These are phyloP conservation scores for Galbula dea DNA, from an alignment of 2,113 vertebrate species.

Conservation along the genomic window DNA sequence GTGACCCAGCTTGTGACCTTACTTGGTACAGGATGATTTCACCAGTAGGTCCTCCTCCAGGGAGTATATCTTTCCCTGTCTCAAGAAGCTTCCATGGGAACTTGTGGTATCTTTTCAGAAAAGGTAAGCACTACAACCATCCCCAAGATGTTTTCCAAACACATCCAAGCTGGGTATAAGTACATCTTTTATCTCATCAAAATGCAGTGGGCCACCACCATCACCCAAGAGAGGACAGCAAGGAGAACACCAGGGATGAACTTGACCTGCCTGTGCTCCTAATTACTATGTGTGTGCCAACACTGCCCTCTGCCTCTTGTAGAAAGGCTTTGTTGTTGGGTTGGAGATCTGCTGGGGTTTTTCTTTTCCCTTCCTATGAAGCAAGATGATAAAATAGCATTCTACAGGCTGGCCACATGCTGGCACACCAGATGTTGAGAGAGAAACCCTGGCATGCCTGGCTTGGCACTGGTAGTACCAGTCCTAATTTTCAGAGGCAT, in stretches of 20 bases:
- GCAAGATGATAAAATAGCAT: background rate
- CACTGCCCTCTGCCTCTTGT: constrained; percentile 65
- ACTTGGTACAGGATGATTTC: background rate
- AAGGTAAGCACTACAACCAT: background rate
- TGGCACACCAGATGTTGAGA: background rate
- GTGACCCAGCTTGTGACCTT: background rate
- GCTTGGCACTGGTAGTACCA: background rate
- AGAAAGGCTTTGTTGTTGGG: background rate
- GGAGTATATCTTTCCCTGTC: background rate
- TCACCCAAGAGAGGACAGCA: background rate
- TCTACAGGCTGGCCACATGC: background rate
- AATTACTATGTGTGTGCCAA: constrained; percentile 19
- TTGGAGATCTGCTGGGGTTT: background rate
- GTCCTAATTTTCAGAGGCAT: background rate
- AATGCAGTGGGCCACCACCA: background rate
- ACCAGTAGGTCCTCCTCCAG: accelerated
- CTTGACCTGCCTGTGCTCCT: accelerated
- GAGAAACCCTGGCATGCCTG: accelerated
- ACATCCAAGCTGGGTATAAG: background rate
- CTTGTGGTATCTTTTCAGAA: accelerated
- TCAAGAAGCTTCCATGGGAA: background rate
- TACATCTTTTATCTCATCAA: background rate
- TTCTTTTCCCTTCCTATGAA: background rate
- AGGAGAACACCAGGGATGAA: background rate
- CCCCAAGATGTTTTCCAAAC: background rate